Conservation (phyloP, 2,113 vertebrate genomes). For the Salvelinus namaycush region DNA sequence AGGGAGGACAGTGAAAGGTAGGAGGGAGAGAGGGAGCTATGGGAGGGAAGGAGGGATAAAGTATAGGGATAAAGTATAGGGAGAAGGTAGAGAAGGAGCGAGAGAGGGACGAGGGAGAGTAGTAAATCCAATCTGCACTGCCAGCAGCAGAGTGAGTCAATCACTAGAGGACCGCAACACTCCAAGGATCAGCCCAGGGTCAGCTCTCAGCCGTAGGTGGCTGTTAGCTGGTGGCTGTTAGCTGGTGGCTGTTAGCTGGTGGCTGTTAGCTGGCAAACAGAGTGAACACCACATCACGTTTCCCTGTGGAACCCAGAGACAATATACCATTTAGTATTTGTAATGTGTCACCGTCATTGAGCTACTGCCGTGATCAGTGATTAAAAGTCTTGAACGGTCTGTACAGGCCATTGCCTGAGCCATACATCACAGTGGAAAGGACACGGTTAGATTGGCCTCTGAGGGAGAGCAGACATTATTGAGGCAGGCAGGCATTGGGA, state of each 20-base stretch:
- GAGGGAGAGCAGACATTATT: conserved; percentile 12
- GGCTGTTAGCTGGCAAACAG: too few relatives aligned
- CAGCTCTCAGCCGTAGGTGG: background rate
- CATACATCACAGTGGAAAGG: conserved; percentile 36
- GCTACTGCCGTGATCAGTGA: background rate
- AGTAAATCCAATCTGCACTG: background rate
- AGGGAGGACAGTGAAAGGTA: too few relatives aligned
- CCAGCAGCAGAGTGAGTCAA: conserved; percentile 16
- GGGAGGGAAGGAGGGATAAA: background rate
- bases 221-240: background rate
- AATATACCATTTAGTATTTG: background rate
- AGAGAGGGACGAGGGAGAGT: background rate
- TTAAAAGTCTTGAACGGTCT: background rate
- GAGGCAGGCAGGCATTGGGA: conserved; percentile 1
- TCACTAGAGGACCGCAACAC: background rate
- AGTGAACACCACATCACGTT: background rate
- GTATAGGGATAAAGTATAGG: too few relatives aligned
- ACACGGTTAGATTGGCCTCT: conserved; percentile 35
- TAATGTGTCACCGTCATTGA: too few relatives aligned
- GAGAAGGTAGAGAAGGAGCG: too few relatives aligned
- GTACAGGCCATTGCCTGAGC: conserved; percentile 22
- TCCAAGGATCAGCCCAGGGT: conserved; percentile 18
- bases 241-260: too few relatives aligned
- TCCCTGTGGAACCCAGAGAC: background rate
- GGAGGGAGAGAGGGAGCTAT: background rate